Conservation (phyloP, 2,888 invertebrate species). For the Habrosyne pyritoides region DNA sequence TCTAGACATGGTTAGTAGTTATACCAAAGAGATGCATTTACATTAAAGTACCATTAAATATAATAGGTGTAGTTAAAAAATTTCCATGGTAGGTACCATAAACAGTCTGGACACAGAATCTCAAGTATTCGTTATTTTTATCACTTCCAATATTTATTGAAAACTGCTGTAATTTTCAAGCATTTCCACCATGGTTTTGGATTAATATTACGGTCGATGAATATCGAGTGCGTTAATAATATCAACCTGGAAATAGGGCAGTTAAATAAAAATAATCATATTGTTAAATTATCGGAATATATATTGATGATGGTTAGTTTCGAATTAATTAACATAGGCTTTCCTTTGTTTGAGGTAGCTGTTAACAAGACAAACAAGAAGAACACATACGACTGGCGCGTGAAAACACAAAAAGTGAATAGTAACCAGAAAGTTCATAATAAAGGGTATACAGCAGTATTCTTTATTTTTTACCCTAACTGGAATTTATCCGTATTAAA, state of each 20-base stretch:
- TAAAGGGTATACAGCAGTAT: constrained; percentile 46
- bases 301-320: constrained; percentile 7
- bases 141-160: no score
- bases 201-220: no score
- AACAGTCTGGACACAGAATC: no score
- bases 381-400: constrained; percentile 50
- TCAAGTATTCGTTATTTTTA: no score
- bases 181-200: no score
- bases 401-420: constrained; percentile 41
- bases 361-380: constrained; percentile 56
- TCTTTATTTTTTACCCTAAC: not conserved
- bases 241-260: no score
- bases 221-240: no score
- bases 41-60: not conserved
- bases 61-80: not conserved
- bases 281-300: constrained; percentile 7
- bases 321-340: not conserved
- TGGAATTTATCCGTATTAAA: not conserved
- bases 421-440: constrained; percentile 35
- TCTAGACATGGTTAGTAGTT: constrained; percentile 59
- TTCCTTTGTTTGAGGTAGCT: constrained; percentile 46
- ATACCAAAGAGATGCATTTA: not conserved
- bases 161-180: no score
- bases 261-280: no score
- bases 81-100: no score